Base-by-base conservation (phyloP, 2,797 vertebrate genomes). In the Muscicapa striata region DNA sequence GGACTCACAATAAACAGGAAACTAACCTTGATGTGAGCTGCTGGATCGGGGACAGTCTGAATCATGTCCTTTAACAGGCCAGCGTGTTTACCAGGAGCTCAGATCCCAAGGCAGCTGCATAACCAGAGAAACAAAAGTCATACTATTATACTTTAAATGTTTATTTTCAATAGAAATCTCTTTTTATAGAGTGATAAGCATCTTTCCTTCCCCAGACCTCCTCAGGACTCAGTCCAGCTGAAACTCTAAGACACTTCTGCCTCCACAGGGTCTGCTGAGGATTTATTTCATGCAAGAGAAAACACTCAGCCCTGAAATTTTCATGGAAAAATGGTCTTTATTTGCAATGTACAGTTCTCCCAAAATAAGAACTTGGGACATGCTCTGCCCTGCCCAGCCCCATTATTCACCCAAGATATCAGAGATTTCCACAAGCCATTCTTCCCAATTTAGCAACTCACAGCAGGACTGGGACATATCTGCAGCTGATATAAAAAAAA, bases 1-100 rank as follows among this genome's bases (percentile, higher is more conserved):
- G 70, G 34, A 66, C 40, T 66, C 17, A 23, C 9, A 23, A 63
- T 69, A 91, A 72, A 67, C 55, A 72, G 15, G 58, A 92, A 72
- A 94, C 96, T 96, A 97, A 98, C 98, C 98, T 98, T 97, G 97
- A 98, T 97, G 91, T 98, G 96, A 96, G 96, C 98, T 97, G 97
- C 97, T 96, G 98, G 97, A 96, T 98, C 98, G 81, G 97, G 98
- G 97, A 98, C 98, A 98, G 97, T 98, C 97, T 98, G 98, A 97
- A 98, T 97, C 98, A 98, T 98, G 98, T 98, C 98, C 98, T 97
- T 97, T 85, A 95, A 89, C 67, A 95, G 95, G 95, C 94, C 95
- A 94, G 15, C 5, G 66, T 89, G 61, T 86, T 96, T 82, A 97
- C 78, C 96, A 97, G 92, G 94, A 87, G 43, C 57, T 95, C 92